Evolutionary conservation across 2,113 vertebrate genomes (phyloP).

Genomic region (Gymnorhina tibicen): DNA sequence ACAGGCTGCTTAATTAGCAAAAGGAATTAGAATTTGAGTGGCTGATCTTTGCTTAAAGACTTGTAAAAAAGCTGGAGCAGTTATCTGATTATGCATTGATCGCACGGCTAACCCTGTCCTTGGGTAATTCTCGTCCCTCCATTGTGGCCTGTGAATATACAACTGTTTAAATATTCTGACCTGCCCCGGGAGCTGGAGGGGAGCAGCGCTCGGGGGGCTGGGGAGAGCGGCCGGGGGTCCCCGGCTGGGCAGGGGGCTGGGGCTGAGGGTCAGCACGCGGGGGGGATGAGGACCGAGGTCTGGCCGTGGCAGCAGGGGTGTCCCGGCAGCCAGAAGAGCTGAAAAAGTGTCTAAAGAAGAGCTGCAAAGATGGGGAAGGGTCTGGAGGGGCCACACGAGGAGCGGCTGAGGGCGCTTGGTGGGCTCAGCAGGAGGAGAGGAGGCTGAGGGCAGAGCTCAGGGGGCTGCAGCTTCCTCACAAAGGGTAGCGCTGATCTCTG

Average conservation of each 20-base stretch:
- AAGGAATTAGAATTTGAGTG: conserved; percentile 86
- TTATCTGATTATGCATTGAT: conserved; percentile 85
- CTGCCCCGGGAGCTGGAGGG: conserved; percentile 60
- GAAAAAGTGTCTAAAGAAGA: not conserved
- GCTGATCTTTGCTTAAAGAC: conserved; percentile 82
- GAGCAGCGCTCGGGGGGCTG: conserved; percentile 58
- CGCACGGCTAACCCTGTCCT: conserved; percentile 68
- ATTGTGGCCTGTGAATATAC: conserved; percentile 71
- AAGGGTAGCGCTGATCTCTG: not conserved
- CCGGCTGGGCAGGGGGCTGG: not conserved
- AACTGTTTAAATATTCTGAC: conserved; percentile 78
- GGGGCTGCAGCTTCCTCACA: not conserved
- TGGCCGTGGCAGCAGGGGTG: not conserved
- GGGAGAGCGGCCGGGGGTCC: not conserved
- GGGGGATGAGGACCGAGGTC: fast-evolving
- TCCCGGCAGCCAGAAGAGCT: not conserved
- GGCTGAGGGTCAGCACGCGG: not conserved
- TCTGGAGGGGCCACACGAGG: not conserved
- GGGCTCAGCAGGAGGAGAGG: not conserved
- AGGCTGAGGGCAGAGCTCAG: not conserved
- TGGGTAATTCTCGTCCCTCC: conserved; percentile 72
- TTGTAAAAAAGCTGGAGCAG: conserved; percentile 70
- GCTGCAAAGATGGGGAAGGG: not conserved
- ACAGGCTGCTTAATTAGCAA: conserved; percentile 93
- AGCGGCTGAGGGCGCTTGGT: fast-evolving